Evolutionary conservation across 1,140 invertebrate species (phyloP).

Genomic region (Drosophila sturtevanti): DNA sequence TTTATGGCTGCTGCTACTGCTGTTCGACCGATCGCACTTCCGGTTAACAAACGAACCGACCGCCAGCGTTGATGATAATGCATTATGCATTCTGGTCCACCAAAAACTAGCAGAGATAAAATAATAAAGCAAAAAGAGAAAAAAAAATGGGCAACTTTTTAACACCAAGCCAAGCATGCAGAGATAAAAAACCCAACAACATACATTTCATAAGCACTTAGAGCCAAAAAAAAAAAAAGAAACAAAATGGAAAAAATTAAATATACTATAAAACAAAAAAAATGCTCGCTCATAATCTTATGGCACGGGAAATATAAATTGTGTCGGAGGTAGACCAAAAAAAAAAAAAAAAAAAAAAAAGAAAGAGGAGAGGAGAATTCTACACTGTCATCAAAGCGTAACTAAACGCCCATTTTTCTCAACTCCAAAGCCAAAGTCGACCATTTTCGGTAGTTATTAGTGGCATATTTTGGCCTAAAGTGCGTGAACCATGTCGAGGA

Average conservation of each 20-base stretch:
- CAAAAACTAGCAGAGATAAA: background rate
- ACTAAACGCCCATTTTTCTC: slow-evolving; percentile 82
- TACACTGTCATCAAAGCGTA: slow-evolving; percentile 82
- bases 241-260: slow-evolving; percentile 7
- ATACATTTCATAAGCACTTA: slow-evolving; percentile 74
- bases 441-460: slow-evolving; percentile 81
- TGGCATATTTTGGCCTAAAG: slow-evolving; percentile 81
- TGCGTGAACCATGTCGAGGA: slow-evolving; percentile 74
- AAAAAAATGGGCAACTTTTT: slow-evolving; percentile 52
- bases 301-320: slow-evolving; percentile 78
- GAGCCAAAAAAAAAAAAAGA: slow-evolving; percentile 35
- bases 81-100: slow-evolving; percentile 62
- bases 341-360: slow-evolving; percentile 28
- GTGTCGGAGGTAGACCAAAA: slow-evolving; percentile 44
- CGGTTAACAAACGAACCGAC: slow-evolving; percentile 55
- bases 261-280: slow-evolving; percentile 29
- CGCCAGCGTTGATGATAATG: slow-evolving; percentile 63
- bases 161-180: slow-evolving; percentile 71
- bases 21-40: slow-evolving; percentile 59
- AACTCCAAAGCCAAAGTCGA: slow-evolving; percentile 41
- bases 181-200: slow-evolving; percentile 63
- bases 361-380: slow-evolving; percentile 32
- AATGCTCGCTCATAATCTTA: slow-evolving; percentile 26
- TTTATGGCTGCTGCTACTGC: slow-evolving; percentile 33
- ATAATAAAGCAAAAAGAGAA: slow-evolving; percentile 16